Base-by-base conservation (phyloP, 2,113 vertebrate genomes). In the Coptodon bakossiorum region DNA sequence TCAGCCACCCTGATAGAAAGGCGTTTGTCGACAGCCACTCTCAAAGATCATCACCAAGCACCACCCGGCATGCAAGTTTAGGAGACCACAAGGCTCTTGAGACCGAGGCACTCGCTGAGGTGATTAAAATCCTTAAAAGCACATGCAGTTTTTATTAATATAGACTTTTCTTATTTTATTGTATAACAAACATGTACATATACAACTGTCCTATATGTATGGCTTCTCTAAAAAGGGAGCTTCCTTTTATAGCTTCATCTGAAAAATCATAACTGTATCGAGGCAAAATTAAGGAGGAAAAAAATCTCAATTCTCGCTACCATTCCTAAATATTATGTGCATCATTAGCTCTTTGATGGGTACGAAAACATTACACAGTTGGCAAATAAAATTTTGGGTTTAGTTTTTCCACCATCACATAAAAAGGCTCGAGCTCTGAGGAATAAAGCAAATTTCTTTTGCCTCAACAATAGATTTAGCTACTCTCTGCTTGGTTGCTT, bases 81-180 rank as follows among this genome's bases (percentile, higher is more conserved):
- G 98, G 98, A 52, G 98, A 99, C 95, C 98, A 99, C 96, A 99
- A 99, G 93, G 96, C 98, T 76, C 95, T 99, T 82, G 99, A 99
- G 92, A 97, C 98, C 6, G 99, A 99, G 93, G 98, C 99, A 5
- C 96, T 99, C 14, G 98, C 98, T 73, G 98, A 99, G 97, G 99
- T 96, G 71, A 92, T 50, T 31, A 31, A 50, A 78, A 50, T 50
- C 27, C 27, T 78, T 78, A 50, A 78, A 10, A n/a, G 24, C 24
- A 78, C 24, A 78, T 50, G 43, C 14, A 31, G 43, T 31, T 50
- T 78, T 50, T 31, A 12, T 48, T 50, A 50, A 31, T 19, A 50
- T 19, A 78, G 24, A 8, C 40, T 48, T 48, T 76, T 48, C 1
- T 76, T 76, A 48, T 48, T 19, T 29, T 76, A 48, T 48, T 17